phyloP scores from a whole-genome alignment of 30 jellyfish, hydroid and myxozoan genomes.

The Aurelia aurita complex sp. Pacific region DNA sequence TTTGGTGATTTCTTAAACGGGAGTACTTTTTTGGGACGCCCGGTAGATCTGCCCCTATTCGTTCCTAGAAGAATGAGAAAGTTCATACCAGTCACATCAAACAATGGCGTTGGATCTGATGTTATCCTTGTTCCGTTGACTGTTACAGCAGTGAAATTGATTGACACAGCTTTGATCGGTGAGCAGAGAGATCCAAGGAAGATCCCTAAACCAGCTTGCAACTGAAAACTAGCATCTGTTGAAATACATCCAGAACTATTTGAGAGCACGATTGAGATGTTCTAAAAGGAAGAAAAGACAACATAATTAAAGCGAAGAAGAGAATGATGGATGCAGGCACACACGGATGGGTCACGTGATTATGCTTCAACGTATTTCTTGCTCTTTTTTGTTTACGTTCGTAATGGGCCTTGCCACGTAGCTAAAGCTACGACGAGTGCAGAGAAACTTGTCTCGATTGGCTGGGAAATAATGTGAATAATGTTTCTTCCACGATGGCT shows the following conservation, averaged over 20 bases:
- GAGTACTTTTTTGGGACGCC: background rate
- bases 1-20: no score
- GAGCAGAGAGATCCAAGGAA: conserved; percentile 89
- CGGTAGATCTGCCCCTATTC: background rate
- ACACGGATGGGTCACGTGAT: no score
- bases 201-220: conserved; percentile 68
- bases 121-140: conserved; percentile 14
- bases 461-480: no score
- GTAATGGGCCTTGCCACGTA: no score
- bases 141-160: conserved; percentile 48
- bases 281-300: conserved; percentile 15
- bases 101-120: conserved; percentile 73
- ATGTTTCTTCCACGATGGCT: no score
- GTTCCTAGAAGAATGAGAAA: background rate
- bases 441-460: no score
- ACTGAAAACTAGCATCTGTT: conserved; percentile 56
- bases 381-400: no score
- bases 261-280: conserved; percentile 22
- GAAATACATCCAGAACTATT: conserved; percentile 53
- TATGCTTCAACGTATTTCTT: no score
- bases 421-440: no score
- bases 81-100: conserved; percentile 69
- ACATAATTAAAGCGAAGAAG: no score
- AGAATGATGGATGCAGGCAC: no score
- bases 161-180: conserved; percentile 29